These are phyloP conservation scores for Odontamblyopus rebecca DNA, from an alignment of 2,797 vertebrate genomes.

Conservation along the genomic window DNA sequence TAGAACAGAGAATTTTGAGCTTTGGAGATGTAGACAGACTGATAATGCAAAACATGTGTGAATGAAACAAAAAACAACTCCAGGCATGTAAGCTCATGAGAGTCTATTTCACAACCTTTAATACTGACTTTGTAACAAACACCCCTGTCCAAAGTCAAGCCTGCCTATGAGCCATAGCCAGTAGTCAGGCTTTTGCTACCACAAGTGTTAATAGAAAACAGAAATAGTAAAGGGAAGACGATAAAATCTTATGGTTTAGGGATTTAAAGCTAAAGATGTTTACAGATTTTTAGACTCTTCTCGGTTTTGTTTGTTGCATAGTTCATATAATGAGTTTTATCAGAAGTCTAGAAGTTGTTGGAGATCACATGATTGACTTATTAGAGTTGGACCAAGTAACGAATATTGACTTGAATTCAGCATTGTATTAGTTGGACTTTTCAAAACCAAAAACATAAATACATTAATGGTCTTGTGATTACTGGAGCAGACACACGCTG, in stretches of 20 bases:
- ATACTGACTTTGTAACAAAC: not conserved
- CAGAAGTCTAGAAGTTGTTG: no score
- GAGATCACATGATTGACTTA: not conserved
- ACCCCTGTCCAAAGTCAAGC: not conserved
- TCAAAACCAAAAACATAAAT: conserved; percentile 24
- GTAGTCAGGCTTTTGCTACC: not conserved
- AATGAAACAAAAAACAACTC: no score
- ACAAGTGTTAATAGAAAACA: not conserved
- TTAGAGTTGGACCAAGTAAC: not conserved
- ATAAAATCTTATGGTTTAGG: not conserved
- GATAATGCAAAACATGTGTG: no score
- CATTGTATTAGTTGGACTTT: not conserved
- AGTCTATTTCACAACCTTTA: no score
- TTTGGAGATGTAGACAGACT: no score
- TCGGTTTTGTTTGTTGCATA: not conserved
- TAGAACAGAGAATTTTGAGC: no score
- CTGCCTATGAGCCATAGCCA: not conserved
- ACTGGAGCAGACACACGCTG: conserved; percentile 54
- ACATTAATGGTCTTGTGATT: conserved; percentile 26
- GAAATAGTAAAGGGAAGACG: not conserved
- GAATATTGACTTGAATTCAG: conserved; percentile 5
- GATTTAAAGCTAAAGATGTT: not conserved
- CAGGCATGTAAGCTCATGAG: no score
- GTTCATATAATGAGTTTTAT: no score
- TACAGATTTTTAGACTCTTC: not conserved